Conservation (phyloP, 1,140 invertebrate species). For the Zaprionus africanus region DNA sequence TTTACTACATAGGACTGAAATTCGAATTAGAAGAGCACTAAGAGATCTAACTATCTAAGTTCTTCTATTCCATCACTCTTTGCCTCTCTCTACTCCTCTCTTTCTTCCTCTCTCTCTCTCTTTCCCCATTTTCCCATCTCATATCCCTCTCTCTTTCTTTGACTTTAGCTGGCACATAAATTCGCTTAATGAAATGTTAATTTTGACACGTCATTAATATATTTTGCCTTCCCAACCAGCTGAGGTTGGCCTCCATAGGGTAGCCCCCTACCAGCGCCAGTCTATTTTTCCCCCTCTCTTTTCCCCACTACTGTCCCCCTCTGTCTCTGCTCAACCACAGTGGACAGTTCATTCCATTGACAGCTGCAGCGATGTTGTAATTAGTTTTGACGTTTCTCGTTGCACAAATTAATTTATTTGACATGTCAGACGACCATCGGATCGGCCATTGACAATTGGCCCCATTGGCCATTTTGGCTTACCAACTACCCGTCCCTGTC, state of each 20-base stretch:
- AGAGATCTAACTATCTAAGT: neutral
- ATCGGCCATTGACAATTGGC: constrained; percentile 61
- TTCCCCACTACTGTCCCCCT: neutral
- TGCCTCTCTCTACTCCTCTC: neutral
- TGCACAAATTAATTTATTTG: constrained; percentile 84
- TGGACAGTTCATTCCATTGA: constrained; percentile 59
- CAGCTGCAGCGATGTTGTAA: constrained; percentile 70
- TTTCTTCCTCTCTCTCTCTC: neutral
- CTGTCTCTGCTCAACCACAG: neutral
- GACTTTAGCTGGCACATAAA: constrained; percentile 41
- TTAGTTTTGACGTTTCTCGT: constrained; percentile 84
- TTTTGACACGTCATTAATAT: constrained; percentile 84
- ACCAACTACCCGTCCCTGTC: neutral
- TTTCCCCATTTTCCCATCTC: neutral
- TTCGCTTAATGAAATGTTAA: constrained; percentile 83
- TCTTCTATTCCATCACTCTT: neutral
- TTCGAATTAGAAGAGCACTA: neutral
- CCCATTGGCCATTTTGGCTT: constrained; percentile 30
- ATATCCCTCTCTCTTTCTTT: neutral
- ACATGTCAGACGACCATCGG: constrained; percentile 76
- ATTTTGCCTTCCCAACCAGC: constrained; percentile 72
- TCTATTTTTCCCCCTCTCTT: neutral
- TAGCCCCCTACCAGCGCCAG: neutral
- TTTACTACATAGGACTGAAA: no score
- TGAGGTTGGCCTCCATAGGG: constrained; percentile 14